Evolutionary conservation across 2,797 vertebrate genomes (phyloP).

Genomic region (Macroramphosus scolopax): DNA sequence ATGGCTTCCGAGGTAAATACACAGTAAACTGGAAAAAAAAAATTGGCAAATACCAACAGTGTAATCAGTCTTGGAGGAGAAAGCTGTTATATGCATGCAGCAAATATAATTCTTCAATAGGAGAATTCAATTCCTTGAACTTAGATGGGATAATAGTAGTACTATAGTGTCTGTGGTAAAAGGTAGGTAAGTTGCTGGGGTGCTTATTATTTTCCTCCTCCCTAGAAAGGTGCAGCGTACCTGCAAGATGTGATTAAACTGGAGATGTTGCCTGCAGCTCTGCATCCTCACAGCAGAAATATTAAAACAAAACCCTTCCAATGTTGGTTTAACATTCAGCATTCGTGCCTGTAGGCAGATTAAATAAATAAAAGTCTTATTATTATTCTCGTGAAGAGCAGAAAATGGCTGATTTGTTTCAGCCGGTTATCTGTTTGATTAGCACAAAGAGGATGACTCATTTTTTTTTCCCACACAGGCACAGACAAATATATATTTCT

Average conservation of each 20-base stretch:
- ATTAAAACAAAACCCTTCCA: too few relatives aligned
- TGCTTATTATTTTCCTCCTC: too few relatives aligned
- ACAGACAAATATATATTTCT: conserved; percentile 18
- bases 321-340: too few relatives aligned
- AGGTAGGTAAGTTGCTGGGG: conserved; percentile 7
- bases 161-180: conserved; percentile 14
- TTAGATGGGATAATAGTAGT: conserved; percentile 50
- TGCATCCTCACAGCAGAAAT: too few relatives aligned
- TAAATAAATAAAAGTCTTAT: conserved; percentile 26
- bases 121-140: conserved; percentile 56
- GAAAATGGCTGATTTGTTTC: conserved; percentile 55
- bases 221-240: too few relatives aligned
- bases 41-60: conserved; percentile 31
- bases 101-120: conserved; percentile 55
- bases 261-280: conserved; percentile 14
- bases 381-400: conserved; percentile 32
- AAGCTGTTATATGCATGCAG: conserved; percentile 43
- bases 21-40: background rate
- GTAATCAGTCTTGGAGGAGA: conserved; percentile 33
- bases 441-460: conserved; percentile 44
- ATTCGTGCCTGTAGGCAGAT: too few relatives aligned
- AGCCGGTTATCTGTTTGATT: conserved; percentile 60
- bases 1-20: conserved; percentile 1
- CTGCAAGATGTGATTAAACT: conserved; percentile 1
- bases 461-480: conserved; percentile 20